phyloP scores from a whole-genome alignment of 2,113 vertebrate genomes.

The Phoenicopterus ruber region DNA sequence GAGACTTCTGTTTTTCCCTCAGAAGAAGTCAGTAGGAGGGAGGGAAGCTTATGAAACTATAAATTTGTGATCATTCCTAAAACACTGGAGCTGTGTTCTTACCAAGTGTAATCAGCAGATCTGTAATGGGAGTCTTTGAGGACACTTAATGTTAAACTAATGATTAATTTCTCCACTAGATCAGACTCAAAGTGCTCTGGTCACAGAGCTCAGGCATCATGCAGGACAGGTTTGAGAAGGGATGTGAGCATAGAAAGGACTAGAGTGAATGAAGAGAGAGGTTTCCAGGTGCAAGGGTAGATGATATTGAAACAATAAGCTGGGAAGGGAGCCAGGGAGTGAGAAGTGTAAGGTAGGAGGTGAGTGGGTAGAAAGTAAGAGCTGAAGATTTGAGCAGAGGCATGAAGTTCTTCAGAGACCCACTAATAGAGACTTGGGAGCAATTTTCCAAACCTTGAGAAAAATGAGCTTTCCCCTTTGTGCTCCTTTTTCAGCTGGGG shows the following conservation, averaged over 20 bases:
- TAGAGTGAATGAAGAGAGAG: neutral
- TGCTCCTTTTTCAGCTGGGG: constrained; percentile 58
- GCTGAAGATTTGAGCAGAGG: neutral
- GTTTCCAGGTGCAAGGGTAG: neutral
- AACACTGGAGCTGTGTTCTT: neutral
- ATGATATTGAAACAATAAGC: neutral
- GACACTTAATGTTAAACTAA: neutral
- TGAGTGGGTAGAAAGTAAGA: neutral
- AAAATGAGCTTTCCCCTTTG: neutral
- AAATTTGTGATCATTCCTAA: neutral
- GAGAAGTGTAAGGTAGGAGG: neutral
- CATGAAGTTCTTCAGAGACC: neutral
- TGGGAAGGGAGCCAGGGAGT: neutral
- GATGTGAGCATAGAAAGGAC: neutral
- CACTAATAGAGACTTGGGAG: neutral
- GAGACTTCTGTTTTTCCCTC: neutral
- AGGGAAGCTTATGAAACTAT: neutral
- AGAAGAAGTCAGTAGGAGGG: neutral
- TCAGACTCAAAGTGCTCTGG: neutral
- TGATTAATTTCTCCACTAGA: neutral
- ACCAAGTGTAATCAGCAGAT: neutral
- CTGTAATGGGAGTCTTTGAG: neutral
- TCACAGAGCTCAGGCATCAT: neutral
- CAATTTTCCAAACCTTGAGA: neutral
- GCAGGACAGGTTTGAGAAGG: neutral